Evolutionary conservation across 2,113 vertebrate genomes (phyloP).

Genomic region (Hydrolagus affinis): DNA sequence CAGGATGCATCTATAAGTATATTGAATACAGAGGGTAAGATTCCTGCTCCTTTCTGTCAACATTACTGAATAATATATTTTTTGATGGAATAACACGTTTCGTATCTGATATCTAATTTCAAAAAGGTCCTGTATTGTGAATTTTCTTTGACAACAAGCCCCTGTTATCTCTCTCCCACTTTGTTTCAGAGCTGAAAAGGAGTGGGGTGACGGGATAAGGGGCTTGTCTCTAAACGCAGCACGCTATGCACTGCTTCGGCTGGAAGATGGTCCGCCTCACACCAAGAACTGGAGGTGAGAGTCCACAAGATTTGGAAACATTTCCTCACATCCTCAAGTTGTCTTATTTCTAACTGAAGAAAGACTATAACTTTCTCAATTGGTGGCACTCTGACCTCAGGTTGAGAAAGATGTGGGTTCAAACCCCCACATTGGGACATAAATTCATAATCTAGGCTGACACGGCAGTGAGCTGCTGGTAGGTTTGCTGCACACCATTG

Average conservation of each 20-base stretch:
- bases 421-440: no score
- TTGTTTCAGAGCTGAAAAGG: conserved; percentile 78
- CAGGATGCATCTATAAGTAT: conserved; percentile 93
- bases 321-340: not conserved
- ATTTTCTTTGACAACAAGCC: conserved; percentile 33
- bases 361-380: no score
- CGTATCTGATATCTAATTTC: no score
- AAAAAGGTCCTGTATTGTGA: conserved; percentile 34
- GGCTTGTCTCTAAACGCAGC: conserved; percentile 88
- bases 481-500: no score
- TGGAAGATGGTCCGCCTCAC: conserved; percentile 82
- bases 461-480: no score
- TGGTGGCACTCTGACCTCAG: no score
- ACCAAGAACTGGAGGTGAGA: conserved; percentile 95
- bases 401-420: no score
- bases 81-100: not conserved
- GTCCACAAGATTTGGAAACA: not conserved
- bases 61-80: not conserved
- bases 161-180: not conserved
- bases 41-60: conserved; percentile 37
- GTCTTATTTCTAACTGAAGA: not conserved
- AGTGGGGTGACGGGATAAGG: conserved; percentile 91
- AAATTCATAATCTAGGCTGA: no score
- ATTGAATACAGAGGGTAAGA: conserved; percentile 93
- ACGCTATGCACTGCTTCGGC: conserved; percentile 80